These are phyloP conservation scores for Microtus richardsoni DNA, from an alignment of 2,113 vertebrate species.

Conservation along the genomic window DNA sequence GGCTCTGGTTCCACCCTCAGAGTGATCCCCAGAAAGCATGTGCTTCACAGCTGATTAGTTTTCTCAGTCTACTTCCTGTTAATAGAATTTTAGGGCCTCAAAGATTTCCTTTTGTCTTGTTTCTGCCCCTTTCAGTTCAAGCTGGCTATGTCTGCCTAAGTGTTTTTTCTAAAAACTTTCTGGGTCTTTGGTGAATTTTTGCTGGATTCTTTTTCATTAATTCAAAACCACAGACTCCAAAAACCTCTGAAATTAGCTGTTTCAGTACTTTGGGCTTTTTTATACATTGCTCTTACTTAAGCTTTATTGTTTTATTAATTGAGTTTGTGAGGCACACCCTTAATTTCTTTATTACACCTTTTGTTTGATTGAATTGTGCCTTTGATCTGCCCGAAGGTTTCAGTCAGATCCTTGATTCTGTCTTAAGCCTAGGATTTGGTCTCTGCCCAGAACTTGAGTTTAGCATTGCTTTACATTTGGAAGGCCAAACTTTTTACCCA, in stretches of 20 bases:
- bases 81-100: neutral
- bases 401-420: neutral
- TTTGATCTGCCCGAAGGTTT: constrained; percentile 49
- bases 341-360: constrained; percentile 5
- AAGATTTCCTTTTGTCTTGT: constrained; percentile 42
- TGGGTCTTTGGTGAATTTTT: constrained; percentile 9
- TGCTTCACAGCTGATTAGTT: constrained; percentile 23
- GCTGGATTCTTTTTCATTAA: constrained; percentile 38
- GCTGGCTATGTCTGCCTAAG: neutral
- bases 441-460: neutral
- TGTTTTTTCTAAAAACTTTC: constrained; percentile 40
- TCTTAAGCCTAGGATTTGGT: neutral
- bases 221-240: neutral
- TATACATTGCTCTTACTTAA: neutral
- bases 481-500: neutral
- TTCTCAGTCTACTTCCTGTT: neutral
- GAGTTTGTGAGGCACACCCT: neutral
- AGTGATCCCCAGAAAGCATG: neutral
- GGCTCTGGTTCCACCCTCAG: neutral
- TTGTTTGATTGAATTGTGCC: constrained; percentile 25
- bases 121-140: constrained; percentile 4
- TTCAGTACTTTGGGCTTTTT: constrained; percentile 15
- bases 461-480: neutral
- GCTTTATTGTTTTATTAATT: neutral
- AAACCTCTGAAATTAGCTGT: neutral